Percentiles rank a stretch among this genome's conserved stretches.
These are phyloP conservation scores for Limnephilus auricula DNA, from an alignment of 2,888 invertebrate genomes.

Conservation along the genomic window DNA sequence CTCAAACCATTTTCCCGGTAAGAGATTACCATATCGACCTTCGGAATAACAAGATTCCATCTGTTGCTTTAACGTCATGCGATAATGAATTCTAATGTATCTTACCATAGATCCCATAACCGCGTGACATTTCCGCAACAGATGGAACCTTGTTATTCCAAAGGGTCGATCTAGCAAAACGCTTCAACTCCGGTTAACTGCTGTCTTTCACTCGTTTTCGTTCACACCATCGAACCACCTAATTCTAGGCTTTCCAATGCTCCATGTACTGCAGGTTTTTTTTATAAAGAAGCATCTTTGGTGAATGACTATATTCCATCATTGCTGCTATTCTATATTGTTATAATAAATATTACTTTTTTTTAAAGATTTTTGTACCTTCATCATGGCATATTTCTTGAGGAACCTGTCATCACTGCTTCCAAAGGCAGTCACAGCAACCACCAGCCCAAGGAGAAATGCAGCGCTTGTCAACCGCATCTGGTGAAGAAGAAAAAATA, in stretches of 20 bases:
- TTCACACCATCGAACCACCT: no score
- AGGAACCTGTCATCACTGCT: conserved; percentile 83
- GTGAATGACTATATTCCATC: background rate
- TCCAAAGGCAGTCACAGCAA: conserved; percentile 73
- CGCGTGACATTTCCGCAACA: no score
- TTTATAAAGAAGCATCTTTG: background rate
- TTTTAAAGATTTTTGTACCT: conserved; percentile 73
- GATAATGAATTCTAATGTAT: no score
- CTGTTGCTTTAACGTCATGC: no score
- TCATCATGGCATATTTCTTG: conserved; percentile 86
- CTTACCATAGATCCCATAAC: no score
- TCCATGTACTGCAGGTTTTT: background rate
- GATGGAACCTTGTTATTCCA: no score
- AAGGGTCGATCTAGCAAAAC: no score
- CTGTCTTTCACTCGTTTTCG: no score
- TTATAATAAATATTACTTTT: background rate
- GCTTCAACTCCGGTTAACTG: no score
- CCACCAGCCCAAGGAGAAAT: conserved; percentile 77
- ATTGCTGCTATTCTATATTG: background rate
- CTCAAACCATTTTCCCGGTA: no score
- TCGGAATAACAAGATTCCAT: no score
- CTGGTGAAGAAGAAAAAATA: conserved; percentile 18
- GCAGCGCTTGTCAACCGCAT: conserved; percentile 68
- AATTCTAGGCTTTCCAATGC: background rate
- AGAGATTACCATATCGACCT: no score